Base-by-base conservation (phyloP, 2,888 invertebrate genomes). In the Campopleginae sp. region DNA sequence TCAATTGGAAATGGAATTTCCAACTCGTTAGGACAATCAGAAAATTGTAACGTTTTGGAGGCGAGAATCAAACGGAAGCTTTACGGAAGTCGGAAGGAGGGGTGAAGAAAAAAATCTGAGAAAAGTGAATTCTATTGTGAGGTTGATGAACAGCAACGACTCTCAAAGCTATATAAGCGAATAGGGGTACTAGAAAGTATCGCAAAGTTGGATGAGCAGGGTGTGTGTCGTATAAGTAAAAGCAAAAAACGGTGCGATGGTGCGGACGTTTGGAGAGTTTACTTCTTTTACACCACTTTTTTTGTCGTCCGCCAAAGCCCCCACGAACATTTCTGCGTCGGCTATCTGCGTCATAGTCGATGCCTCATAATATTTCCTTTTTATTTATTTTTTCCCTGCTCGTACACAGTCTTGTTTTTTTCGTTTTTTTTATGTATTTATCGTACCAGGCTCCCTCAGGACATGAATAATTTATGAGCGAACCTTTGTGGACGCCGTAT, bases 401-500 rank as follows among this genome's bases (percentile, higher is more conserved):
- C n/a, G 46, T 27, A 51, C 23, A 38, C 66, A 33, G 6, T 65
- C 72, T 58, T 38, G 46, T 61, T 44, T 31, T 75, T 27, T 38
- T 23, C 14, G 14, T 74, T 58, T 68, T 70, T 74, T 74, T 83
- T 51, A n/a, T 33, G 5, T 33, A 33, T 33, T 33, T 70, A 68
- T 33, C 44, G 27, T 44, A 51, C 23, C 51, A 44, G 46, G n/a
- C 58, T 83, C 63, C 74, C 33, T 63, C 63, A 61, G 63, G 83
- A 46, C 72, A 79, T 75, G 51, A 75, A 83, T 75, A 75, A 83
- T 83, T 79, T 33, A 82, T 82, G 66, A 72, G 78, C 48, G 46
- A 23, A 14, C 31, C 79, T 54, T 12, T 19, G 42, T 71, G 33
- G 65, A 65, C 44, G 23, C 65, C 6, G 46, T 31, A 27, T 61